Base-by-base conservation (phyloP, 2,113 vertebrate species). In the Takifugu flavidus region DNA sequence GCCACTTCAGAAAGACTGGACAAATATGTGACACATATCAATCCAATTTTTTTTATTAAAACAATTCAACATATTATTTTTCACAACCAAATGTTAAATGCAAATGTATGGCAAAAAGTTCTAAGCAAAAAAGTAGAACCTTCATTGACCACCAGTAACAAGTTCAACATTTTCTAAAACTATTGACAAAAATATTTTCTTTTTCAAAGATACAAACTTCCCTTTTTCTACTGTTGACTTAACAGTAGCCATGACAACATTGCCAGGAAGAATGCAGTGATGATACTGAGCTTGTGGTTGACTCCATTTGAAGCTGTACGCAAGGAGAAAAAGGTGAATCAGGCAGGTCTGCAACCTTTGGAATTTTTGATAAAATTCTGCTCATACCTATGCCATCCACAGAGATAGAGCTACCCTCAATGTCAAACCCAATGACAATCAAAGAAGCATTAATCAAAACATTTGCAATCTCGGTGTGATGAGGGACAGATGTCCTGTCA, bases 241-340 rank as follows among this genome's bases (percentile, higher is more conserved):
- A 26, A 58, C 25, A 58, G 43, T 15, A 58, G 26, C 43, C 27
- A 58, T 29, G 56, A 47, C 56, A 58, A 26, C 56, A 58, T 26
- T 13, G 44, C 25, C 6, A 58, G 13, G 43, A 28, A 45, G 55
- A 25, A 57, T 28, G 55, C 12, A 27, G 55, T 45, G 56, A 59
- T 13, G 26, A 59, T 43, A 29, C 56, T 31, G 56, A 46, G 29
- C 6, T 29, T 59, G 44, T 59, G 56, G 27, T 27, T 47, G 4
- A n/a, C 56, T 29, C 26, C 44, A 20, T 44, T 28, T 29, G 56
- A 59, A 29, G 11, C 43, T 58, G 43, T 58, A 29, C 26, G 25
- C 6, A 6, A 26, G 4, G 8, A 46, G 25, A 13, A 29, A 29
- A 51, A 27, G 5, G 15, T 28, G 25, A 46, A 11, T 15, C 42